A percentile compares a stretch with the other conserved stretches of the same genome.
phyloP scores from a whole-genome alignment of 2,797 vertebrate species.

The Buceros bicornis region DNA sequence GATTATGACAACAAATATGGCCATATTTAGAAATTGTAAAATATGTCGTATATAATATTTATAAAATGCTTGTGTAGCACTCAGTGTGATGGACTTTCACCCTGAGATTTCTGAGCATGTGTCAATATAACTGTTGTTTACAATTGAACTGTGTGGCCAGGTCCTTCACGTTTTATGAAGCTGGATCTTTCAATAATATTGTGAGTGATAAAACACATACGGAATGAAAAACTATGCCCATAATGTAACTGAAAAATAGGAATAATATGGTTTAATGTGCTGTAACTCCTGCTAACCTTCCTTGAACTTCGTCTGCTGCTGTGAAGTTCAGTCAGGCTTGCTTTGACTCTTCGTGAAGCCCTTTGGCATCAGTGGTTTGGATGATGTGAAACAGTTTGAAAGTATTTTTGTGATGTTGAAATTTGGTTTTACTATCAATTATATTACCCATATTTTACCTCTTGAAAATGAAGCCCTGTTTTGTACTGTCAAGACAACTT shows the following conservation, averaged over 20 bases:
- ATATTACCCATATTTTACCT: not conserved
- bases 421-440: not conserved
- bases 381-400: not conserved
- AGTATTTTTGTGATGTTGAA: not conserved
- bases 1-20: not conserved
- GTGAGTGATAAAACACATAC: not conserved
- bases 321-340: not conserved
- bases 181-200: not conserved
- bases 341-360: not conserved
- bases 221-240: not conserved
- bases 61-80: not conserved
- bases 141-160: not conserved
- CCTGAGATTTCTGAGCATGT: not conserved
- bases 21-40: not conserved
- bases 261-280: not conserved
- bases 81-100: not conserved
- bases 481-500: not conserved
- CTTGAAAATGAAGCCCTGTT: not conserved
- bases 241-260: not conserved
- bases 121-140: not conserved
- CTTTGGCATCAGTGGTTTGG: not conserved
- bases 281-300: not conserved
- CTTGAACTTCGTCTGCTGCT: not conserved
- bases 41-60: not conserved
- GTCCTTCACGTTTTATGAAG: not conserved